These are phyloP conservation scores for Catocala sponsa DNA, from an alignment of 2,888 invertebrate species.

Conservation along the genomic window DNA sequence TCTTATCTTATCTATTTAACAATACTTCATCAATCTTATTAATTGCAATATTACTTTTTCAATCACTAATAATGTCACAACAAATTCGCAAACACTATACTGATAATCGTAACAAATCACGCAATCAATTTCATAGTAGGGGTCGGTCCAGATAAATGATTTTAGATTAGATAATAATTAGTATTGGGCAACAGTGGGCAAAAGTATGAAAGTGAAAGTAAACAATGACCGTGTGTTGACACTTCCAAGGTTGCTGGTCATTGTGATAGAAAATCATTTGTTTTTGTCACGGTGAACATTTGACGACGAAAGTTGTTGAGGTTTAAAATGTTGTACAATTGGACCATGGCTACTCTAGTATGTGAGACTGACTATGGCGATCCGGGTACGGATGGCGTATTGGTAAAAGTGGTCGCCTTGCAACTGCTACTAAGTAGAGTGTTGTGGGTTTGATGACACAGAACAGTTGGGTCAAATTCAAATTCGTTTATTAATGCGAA, in stretches of 20 bases:
- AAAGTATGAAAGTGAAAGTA: constrained; percentile 68
- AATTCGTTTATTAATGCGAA: too few relatives aligned
- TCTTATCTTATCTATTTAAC: too few relatives aligned
- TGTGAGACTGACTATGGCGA: too few relatives aligned
- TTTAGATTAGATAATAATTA: constrained; percentile 74
- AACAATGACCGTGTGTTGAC: constrained; percentile 60
- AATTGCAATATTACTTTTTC: not conserved
- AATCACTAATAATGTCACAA: not conserved
- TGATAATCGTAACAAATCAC: constrained; percentile 16
- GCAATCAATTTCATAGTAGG: constrained; percentile 35
- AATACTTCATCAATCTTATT: too few relatives aligned
- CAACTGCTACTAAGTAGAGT: too few relatives aligned
- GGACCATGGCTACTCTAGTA: too few relatives aligned
- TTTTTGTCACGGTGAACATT: not conserved
- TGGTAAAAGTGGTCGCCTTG: too few relatives aligned
- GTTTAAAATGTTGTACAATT: too few relatives aligned
- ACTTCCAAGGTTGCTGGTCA: constrained; percentile 44
- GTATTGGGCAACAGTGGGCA: constrained; percentile 60
- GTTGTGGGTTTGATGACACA: too few relatives aligned
- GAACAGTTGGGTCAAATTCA: too few relatives aligned
- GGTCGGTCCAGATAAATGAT: constrained; percentile 66
- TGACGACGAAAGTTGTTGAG: not conserved
- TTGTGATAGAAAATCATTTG: constrained; percentile 25
- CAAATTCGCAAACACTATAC: constrained; percentile 7
- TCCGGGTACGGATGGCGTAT: too few relatives aligned